Percentiles rank a stretch among this genome's conserved stretches.
phyloP scores from a whole-genome alignment of 2,113 vertebrate genomes.

The Muntiacus muntjak region DNA sequence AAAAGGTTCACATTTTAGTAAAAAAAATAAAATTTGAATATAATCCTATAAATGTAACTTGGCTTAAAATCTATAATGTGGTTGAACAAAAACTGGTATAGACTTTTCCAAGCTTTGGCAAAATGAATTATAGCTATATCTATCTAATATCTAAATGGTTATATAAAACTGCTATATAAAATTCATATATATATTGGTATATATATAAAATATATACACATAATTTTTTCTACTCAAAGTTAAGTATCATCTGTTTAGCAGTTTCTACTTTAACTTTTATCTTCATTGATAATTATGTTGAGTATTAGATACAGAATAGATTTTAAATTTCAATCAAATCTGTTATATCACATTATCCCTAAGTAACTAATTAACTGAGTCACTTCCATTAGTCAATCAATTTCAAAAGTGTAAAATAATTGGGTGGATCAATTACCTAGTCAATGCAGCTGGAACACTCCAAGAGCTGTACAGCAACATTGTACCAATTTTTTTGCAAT shows the following conservation, averaged over 20 bases:
- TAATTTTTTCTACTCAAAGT: background rate
- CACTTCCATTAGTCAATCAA: background rate
- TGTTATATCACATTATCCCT: background rate
- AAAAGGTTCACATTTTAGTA: background rate
- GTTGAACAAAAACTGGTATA: background rate
- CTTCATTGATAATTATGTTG: background rate
- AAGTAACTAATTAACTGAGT: background rate
- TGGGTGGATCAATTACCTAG: background rate
- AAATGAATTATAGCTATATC: background rate
- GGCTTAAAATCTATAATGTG: background rate
- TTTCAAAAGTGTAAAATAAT: constrained; percentile 30
- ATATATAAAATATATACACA: background rate
- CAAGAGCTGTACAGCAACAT: background rate
- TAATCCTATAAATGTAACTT: background rate
- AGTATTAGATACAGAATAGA: background rate
- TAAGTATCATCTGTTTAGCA: background rate
- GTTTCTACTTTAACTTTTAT: background rate
- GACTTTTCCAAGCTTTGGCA: background rate
- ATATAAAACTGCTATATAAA: background rate
- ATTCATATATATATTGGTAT: background rate
- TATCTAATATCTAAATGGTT: background rate
- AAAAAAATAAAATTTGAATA: background rate
- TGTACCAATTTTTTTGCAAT: background rate
- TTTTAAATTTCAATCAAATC: background rate
- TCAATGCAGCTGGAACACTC: background rate